Base-by-base conservation (phyloP, 2,113 vertebrate genomes). In the Rattus norvegicus region DNA sequence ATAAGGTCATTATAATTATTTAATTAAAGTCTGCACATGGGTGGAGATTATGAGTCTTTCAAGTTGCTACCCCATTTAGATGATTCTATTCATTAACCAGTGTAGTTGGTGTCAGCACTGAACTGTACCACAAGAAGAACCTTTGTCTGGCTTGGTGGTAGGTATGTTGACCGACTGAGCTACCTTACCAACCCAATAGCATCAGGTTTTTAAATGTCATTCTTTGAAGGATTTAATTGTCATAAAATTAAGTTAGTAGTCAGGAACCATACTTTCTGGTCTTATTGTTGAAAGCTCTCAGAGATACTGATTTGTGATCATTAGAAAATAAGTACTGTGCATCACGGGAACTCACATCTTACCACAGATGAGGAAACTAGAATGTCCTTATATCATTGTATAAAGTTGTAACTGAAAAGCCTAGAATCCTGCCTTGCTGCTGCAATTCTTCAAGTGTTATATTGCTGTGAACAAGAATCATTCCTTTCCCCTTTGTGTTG, bases 21-120 rank as follows among this genome's bases (percentile, higher is more conserved):
- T 98, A 99, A 98, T 99, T 99, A 98, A 98, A 99, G 98, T 98
- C 97, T 98, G 98, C 92, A 93, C 98, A 98, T 98, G 95, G 98
- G 96, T 97, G 98, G 97, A 98, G 98, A 99, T 99, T 98, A 98
- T 98, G 98, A 98, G 98, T 92, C 98, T 98, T 98, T 98, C 90
- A 95, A 96, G 97, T 98, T 98, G 98, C 97, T 98, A 96, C 97
- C 96, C 98, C 98, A 98, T 99, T 99, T 98, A 98, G 98, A 98
- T 88, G 98, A 98, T 98, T 96, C 98, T 96, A 98, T 98, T 98
- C 98, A 98, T 99, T 98, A 98, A 98, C 97, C 98, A 98, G 69
- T 98, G 98, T 97, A 98, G 97, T 98, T 98, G 92, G 97, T 98
- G 97, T 99, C 98, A 98, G 98, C 97, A 87, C 95, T 97, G 98